Evolutionary conservation across 1,140 invertebrate species (phyloP).

Genomic region (Drosophila pruinosa): DNA sequence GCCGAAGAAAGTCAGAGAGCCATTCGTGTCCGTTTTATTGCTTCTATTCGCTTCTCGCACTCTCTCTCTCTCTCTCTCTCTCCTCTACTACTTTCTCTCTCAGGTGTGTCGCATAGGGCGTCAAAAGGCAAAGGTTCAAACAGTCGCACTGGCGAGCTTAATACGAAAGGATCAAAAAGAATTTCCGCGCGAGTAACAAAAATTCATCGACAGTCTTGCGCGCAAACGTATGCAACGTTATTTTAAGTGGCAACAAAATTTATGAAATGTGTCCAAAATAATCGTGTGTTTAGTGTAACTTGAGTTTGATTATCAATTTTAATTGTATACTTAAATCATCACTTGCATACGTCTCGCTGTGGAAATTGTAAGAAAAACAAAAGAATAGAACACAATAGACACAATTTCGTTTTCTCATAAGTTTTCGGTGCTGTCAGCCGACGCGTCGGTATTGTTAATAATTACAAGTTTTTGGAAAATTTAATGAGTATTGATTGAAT

Average conservation of each 20-base stretch:
- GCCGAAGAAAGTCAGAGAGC: slow-evolving; percentile 30
- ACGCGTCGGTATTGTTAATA: slow-evolving; percentile 39
- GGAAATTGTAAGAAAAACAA: not conserved
- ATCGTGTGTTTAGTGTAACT: not conserved
- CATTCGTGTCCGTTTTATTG: slow-evolving; percentile 12
- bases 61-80: slow-evolving; percentile 1
- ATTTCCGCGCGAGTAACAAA: slow-evolving; percentile 17
- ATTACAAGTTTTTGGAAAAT: slow-evolving; percentile 70
- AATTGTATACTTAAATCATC: not conserved
- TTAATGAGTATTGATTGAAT: slow-evolving; percentile 81
- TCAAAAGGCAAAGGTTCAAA: slow-evolving; percentile 8
- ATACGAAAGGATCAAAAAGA: slow-evolving; percentile 58
- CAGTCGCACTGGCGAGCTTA: slow-evolving; percentile 61
- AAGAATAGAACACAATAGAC: not conserved
- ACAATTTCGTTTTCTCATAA: not conserved
- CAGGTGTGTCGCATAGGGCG: slow-evolving; percentile 26
- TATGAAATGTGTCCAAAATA: not conserved
- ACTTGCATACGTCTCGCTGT: not conserved
- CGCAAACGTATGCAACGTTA: slow-evolving; percentile 56
- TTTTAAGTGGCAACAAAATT: slow-evolving; percentile 4
- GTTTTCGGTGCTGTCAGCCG: not conserved
- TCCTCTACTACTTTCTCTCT: not conserved
- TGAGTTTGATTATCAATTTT: not conserved
- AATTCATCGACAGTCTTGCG: slow-evolving; percentile 31
- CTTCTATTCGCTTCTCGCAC: not conserved